Evolutionary conservation across 2,113 vertebrate genomes (phyloP).

Genomic region (Cairina moschata): DNA sequence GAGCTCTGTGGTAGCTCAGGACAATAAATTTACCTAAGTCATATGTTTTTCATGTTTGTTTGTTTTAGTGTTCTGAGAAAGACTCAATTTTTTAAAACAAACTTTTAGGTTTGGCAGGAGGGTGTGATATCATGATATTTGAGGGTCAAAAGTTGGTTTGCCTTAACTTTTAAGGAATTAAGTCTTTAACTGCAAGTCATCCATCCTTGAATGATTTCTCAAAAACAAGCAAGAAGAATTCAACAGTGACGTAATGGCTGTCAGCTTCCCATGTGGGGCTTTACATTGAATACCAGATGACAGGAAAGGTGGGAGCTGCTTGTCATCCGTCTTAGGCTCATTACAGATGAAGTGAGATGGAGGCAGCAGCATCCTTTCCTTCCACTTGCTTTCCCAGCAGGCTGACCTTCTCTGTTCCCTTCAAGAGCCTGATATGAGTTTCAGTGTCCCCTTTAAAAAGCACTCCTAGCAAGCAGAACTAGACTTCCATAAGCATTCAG

Average conservation of each 20-base stretch:
- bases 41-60: not conserved
- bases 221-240: not conserved
- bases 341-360: not conserved
- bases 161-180: not conserved
- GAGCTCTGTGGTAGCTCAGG: not conserved
- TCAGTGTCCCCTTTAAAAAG: not conserved
- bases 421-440: not conserved
- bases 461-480: not conserved
- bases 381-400: not conserved
- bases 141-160: not conserved
- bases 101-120: not conserved
- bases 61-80: not conserved
- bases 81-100: not conserved
- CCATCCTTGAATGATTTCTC: not conserved
- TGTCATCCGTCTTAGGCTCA: not conserved
- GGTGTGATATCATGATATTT: not conserved
- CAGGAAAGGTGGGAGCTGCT: not conserved
- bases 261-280: rapidly evolving
- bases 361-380: not conserved
- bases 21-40: not conserved
- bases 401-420: not conserved
- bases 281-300: not conserved
- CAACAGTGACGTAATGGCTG: not conserved
- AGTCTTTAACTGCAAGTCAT: not conserved
- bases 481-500: not conserved